These are phyloP conservation scores for Bothrops alternatus DNA, from an alignment of 2,797 vertebrate genomes.

Conservation along the genomic window DNA sequence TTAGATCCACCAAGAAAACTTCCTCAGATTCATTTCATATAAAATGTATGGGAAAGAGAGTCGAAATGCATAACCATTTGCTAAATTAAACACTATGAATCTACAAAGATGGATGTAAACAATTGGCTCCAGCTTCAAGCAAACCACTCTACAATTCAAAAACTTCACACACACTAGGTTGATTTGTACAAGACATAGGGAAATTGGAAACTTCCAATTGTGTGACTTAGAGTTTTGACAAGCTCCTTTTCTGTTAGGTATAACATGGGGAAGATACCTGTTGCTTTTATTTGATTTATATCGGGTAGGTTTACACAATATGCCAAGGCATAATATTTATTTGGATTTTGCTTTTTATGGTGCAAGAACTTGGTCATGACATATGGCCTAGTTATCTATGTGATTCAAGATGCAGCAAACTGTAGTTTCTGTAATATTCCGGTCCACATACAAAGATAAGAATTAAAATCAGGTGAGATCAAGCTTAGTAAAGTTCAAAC, in stretches of 20 bases:
- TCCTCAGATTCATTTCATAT: conserved; percentile 29
- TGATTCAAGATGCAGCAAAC: background rate
- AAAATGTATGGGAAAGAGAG: conserved; percentile 5
- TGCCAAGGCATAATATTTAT: background rate
- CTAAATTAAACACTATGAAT: conserved; percentile 37
- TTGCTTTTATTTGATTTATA: background rate
- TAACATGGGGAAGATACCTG: background rate
- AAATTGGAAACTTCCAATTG: background rate
- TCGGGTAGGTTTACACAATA: background rate
- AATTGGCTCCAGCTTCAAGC: conserved; percentile 44
- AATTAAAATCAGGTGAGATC: background rate
- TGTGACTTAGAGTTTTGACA: background rate
- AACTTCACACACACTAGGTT: background rate
- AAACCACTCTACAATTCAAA: background rate
- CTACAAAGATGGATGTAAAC: conserved; percentile 49
- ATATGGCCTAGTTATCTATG: background rate
- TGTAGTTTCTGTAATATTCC: background rate
- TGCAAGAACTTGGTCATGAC: background rate
- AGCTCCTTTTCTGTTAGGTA: background rate
- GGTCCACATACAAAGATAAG: background rate
- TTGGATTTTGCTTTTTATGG: background rate
- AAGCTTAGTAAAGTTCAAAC: background rate
- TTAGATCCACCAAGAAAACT: conserved; percentile 37
- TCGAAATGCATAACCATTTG: conserved; percentile 27
- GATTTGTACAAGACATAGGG: background rate